phyloP scores from a whole-genome alignment of 2,888 invertebrate genomes.

The Syrista parreyssii region DNA sequence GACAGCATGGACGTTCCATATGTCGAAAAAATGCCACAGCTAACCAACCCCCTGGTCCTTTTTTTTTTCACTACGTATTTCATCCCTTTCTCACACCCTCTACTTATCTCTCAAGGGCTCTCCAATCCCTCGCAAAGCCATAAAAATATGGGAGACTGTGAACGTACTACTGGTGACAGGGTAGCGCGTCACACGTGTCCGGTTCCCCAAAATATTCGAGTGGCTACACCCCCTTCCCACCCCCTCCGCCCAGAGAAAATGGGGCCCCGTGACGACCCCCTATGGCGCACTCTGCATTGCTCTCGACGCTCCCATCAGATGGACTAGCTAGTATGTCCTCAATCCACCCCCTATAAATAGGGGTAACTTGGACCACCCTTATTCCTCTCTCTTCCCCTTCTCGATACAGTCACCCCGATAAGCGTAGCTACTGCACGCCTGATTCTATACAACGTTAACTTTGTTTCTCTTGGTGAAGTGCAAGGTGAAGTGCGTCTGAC shows the following conservation, averaged over 20 bases:
- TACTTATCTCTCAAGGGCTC: neutral
- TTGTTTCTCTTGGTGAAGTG: conserved; percentile 25
- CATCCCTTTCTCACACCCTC: neutral
- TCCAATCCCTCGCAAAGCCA: neutral
- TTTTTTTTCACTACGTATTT: neutral
- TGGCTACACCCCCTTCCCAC: neutral
- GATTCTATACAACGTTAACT: conserved; percentile 19
- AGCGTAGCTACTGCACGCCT: neutral
- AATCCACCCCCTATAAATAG: neutral
- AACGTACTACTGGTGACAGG: neutral
- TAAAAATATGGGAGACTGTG: neutral
- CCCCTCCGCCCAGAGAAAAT: neutral
- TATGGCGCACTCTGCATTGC: neutral
- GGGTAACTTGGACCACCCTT: neutral
- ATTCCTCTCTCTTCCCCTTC: neutral
- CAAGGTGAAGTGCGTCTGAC: neutral
- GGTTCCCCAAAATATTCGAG: neutral
- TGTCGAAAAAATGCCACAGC: neutral
- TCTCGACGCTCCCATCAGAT: neutral
- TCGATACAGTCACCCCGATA: neutral
- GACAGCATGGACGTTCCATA: neutral
- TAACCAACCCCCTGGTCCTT: neutral
- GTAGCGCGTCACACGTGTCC: neutral
- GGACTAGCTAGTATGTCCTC: neutral
- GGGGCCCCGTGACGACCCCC: neutral